Evolutionary conservation across 2,888 invertebrate species (phyloP).

Genomic region (Melinaea menophilus): DNA sequence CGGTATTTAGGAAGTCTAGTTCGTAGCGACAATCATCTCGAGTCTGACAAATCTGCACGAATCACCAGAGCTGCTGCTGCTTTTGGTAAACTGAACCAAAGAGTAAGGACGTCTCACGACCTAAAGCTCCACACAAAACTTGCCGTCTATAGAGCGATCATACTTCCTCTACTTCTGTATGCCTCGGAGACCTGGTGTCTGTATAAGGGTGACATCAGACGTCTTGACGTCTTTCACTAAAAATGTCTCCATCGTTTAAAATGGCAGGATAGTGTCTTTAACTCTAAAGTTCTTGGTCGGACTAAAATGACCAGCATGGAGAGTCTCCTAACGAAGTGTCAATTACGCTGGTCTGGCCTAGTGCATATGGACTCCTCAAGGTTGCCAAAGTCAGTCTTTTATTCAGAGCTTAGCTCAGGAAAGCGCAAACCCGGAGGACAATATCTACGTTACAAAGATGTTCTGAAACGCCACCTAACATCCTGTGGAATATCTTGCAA

Average conservation of each 20-base stretch:
- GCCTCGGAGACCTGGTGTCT: constrained; percentile 27
- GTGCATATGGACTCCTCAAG: background rate
- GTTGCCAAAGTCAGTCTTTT: constrained; percentile 13
- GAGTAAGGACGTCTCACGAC: constrained; percentile 25
- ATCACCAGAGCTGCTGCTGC: constrained; percentile 16
- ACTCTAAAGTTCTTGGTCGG: constrained; percentile 14
- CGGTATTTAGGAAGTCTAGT: constrained; percentile 15
- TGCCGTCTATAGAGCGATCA: constrained; percentile 18
- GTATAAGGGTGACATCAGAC: constrained; percentile 17
- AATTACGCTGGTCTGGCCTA: background rate
- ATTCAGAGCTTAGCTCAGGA: constrained; percentile 3
- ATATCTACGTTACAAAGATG: constrained; percentile 9
- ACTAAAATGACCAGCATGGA: background rate
- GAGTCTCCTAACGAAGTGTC: background rate
- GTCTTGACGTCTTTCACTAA: constrained; percentile 14
- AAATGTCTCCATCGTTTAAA: constrained; percentile 16
- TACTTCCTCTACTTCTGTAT: constrained; percentile 23
- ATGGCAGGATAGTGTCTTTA: constrained; percentile 22
- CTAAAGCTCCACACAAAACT: constrained; percentile 19
- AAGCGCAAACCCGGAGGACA: constrained; percentile 9
- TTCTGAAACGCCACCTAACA: constrained; percentile 8
- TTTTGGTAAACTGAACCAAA: constrained; percentile 17
- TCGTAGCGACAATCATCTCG: constrained; percentile 15
- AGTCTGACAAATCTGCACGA: background rate
- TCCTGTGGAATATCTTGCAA: background rate